Base-by-base conservation (phyloP, 2,113 vertebrate species). In the Hiodon alosoides region DNA sequence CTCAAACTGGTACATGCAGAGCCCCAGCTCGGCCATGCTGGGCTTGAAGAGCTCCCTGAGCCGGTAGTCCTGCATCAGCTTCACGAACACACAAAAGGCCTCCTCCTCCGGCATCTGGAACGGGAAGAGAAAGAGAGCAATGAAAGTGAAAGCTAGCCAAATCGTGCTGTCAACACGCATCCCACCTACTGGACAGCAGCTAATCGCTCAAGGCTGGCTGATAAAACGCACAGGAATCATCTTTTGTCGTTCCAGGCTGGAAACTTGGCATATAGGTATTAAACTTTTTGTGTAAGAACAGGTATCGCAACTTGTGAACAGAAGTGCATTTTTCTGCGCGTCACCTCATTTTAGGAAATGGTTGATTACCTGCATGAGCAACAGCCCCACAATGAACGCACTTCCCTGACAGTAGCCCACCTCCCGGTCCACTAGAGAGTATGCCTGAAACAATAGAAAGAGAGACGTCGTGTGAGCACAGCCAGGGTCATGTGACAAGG, bases 1-100 rank as follows among this genome's bases (percentile, higher is more conserved):
- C 86, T 99, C 97, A 93, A 99, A 98, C 88, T 99, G 97, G 89
- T 98, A 98, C 97, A 99, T 98, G 90, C 97, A 99, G 79, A 99
- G 96, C 51, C 97, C 96, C 87, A 99, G 88, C 81, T 99, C 97
- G 59, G 97, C 97, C 97, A 99, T 99, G 78, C 90, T 99, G 78
- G 97, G 97, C 83, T 99, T 99, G 85, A 99, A 99, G 81, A 99
- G 95, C 86, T 99, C 97, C 79, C 97, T 91, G 71, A 99, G 92
- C 80, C 96, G 91, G 88, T 99, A 99, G 81, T 98, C 96, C 85
- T 99, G 97, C 97, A 99, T 99, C 90, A 99, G 85, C 86, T 98
- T 98, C 80, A 99, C 94, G 90, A 99, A 99, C 68, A 99, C 97
- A 84, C 97, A 98, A 87, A 99, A 99, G 4, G 97, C 97, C 82